Conservation (phyloP, 2,888 invertebrate genomes). For the Matsumyia berberina region DNA sequence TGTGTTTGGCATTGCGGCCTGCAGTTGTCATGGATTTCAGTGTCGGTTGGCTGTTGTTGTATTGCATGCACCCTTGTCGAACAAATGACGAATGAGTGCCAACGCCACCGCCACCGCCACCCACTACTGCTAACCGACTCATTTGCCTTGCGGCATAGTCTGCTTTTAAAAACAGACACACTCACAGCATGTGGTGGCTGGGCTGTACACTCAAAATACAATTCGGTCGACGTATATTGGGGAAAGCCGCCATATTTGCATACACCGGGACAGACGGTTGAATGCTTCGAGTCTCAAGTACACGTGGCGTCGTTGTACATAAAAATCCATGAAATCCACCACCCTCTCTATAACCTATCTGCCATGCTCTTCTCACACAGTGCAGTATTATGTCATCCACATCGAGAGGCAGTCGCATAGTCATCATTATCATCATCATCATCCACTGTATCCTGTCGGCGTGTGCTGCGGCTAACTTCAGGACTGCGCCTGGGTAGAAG, state of each 20-base stretch:
- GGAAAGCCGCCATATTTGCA: constrained; percentile 75
- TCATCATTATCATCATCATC: constrained; percentile 41
- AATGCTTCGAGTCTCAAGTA: constrained; percentile 67
- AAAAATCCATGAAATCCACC: constrained; percentile 48
- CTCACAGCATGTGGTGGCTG: constrained; percentile 45
- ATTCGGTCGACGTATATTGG: constrained; percentile 58
- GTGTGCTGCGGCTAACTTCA: constrained; percentile 54
- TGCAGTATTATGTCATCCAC: constrained; percentile 52
- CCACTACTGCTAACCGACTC: constrained; percentile 36
- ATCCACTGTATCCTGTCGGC: constrained; percentile 25
- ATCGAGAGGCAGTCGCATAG: constrained; percentile 49
- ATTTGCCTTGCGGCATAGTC: constrained; percentile 60
- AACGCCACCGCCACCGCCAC: constrained; percentile 26
- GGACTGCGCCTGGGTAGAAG: constrained; percentile 21
- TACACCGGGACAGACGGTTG: constrained; percentile 47
- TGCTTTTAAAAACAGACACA: constrained; percentile 52
- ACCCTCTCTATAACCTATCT: constrained; percentile 30
- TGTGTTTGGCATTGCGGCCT: constrained; percentile 64
- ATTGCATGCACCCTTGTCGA: constrained; percentile 75
- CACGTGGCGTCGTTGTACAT: constrained; percentile 67
- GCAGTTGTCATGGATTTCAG: constrained; percentile 68
- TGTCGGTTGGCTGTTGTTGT: constrained; percentile 42
- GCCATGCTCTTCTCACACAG: constrained; percentile 53
- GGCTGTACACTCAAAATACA: constrained; percentile 37
- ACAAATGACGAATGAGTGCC: constrained; percentile 69